Conservation (phyloP, 2,797 vertebrate species). For the Silurus lanzhouensis region DNA sequence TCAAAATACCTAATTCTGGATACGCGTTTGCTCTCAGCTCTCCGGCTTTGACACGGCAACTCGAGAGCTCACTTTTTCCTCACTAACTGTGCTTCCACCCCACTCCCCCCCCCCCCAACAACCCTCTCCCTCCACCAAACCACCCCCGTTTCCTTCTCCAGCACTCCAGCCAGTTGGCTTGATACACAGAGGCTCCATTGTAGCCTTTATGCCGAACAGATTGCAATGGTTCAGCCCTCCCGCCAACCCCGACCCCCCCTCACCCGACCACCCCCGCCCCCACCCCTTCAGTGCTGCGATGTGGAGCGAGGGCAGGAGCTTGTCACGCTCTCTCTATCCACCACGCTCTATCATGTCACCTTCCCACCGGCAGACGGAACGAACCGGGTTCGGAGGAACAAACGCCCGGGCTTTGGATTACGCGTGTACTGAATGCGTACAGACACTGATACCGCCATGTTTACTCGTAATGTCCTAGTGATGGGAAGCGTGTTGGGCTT, state of each 20-base stretch:
- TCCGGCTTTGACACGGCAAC: conserved; percentile 8
- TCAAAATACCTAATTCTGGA: neutral
- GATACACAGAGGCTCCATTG: conserved; percentile 75
- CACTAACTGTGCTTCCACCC: conserved; percentile 10
- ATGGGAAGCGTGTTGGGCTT: neutral
- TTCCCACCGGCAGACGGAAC: neutral
- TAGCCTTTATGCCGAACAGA: conserved; percentile 74
- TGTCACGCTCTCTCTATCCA: neutral
- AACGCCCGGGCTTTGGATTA: neutral
- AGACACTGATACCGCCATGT: neutral
- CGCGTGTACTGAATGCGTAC: neutral
- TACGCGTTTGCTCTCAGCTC: neutral
- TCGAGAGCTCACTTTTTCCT: conserved; percentile 35
- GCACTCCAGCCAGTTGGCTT: conserved; percentile 58
- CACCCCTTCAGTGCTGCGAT: conserved; percentile 13
- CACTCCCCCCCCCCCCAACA: neutral
- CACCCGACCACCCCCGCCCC: neutral
- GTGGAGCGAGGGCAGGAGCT: conserved; percentile 6
- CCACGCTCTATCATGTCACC: conserved; percentile 7
- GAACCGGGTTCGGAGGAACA: neutral
- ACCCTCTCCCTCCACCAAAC: too few relatives aligned
- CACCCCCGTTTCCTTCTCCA: conserved; percentile 35
- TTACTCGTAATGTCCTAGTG: conserved; percentile 26
- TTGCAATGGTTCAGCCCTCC: conserved; percentile 58
- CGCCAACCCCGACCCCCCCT: neutral